These are phyloP conservation scores for Fissipunctia ypsillon DNA, from an alignment of 2,888 invertebrate genomes.

Conservation along the genomic window DNA sequence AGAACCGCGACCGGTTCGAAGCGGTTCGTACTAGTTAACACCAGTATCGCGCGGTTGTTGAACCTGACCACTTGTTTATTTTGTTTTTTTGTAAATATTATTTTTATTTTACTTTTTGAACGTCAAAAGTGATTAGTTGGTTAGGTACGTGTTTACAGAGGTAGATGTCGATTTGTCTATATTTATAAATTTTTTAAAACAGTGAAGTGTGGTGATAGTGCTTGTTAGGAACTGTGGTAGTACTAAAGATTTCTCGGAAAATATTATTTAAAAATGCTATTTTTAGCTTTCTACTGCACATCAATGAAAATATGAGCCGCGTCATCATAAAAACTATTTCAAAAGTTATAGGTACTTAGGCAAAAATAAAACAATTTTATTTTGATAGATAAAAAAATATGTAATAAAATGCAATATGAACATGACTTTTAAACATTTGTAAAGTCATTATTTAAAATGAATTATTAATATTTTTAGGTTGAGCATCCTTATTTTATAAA, in stretches of 20 bases:
- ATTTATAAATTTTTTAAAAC: neutral
- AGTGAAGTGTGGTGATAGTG: neutral
- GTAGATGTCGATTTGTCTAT: slow-evolving; percentile 3
- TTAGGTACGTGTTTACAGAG: neutral
- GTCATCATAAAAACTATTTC: too few species aligned
- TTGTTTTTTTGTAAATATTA: slow-evolving; percentile 17
- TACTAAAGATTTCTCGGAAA: neutral
- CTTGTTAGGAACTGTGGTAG: neutral
- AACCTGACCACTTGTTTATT: slow-evolving; percentile 55
- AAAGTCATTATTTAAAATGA: neutral
- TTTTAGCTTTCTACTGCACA: neutral
- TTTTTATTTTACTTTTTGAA: neutral
- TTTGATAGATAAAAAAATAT: too few species aligned
- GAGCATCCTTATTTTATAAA: neutral
- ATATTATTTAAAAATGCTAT: neutral
- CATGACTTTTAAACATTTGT: neutral
- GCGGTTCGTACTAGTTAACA: slow-evolving; percentile 63
- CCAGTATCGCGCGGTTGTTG: slow-evolving; percentile 68
- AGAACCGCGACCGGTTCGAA: slow-evolving; percentile 69
- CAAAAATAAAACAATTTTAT: too few species aligned
- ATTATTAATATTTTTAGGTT: neutral
- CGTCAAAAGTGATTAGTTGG: neutral
- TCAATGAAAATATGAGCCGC: neutral
- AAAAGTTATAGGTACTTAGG: too few species aligned
- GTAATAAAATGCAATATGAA: too few species aligned